Evolutionary conservation across 2,888 invertebrate genomes (phyloP).

Genomic region (Prosopocoilus inquinatus): DNA sequence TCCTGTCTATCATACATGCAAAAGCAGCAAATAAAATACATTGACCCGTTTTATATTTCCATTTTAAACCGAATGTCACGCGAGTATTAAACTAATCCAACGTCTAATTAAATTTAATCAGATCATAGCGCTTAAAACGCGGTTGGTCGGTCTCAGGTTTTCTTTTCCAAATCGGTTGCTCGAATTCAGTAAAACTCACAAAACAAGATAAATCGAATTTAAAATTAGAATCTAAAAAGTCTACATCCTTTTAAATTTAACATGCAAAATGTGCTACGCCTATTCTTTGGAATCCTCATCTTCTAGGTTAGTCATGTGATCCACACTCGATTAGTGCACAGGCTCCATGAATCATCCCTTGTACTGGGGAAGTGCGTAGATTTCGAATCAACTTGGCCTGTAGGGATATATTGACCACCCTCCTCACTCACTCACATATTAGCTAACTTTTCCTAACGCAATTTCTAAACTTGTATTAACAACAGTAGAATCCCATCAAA

Average conservation of each 20-base stretch:
- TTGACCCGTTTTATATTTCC: constrained; percentile 13
- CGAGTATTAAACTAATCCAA: no score
- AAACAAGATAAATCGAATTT: constrained; percentile 8
- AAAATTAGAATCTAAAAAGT: constrained; percentile 11
- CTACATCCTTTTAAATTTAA: constrained; percentile 1
- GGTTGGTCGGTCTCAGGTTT: background rate
- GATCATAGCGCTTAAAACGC: no score
- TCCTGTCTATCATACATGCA: constrained; percentile 13
- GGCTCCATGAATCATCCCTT: constrained; percentile 3
- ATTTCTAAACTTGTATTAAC: no score
- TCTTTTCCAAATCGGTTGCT: background rate
- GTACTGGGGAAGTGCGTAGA: background rate
- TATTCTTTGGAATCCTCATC: background rate
- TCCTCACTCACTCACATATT: no score
- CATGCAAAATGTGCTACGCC: constrained; percentile 1
- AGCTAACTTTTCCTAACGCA: no score
- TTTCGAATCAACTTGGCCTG: no score
- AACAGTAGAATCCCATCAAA: no score
- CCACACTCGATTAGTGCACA: background rate
- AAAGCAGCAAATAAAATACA: constrained; percentile 13
- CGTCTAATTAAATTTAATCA: no score
- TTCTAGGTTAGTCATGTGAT: constrained; percentile 4
- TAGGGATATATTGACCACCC: no score
- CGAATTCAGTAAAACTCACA: background rate
- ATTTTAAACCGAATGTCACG: background rate